These are phyloP conservation scores for Seriola quinqueradiata DNA, from an alignment of 2,113 vertebrate species.

Conservation along the genomic window DNA sequence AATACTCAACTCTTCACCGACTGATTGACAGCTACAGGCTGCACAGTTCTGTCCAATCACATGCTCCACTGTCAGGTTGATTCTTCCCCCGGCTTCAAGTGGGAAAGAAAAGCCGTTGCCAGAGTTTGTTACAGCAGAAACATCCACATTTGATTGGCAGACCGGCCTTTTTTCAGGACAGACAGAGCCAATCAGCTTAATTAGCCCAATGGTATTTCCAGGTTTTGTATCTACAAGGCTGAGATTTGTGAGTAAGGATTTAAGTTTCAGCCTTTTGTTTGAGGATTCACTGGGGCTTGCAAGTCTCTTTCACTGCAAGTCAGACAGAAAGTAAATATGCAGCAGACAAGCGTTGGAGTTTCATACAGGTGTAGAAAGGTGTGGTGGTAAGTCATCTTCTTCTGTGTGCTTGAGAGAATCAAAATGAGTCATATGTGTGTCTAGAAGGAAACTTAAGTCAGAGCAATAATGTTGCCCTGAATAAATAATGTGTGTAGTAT, in stretches of 20 bases:
- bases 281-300: conserved; percentile 59
- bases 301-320: conserved; percentile 52
- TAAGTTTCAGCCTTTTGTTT: conserved; percentile 68
- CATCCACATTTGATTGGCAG: conserved; percentile 79
- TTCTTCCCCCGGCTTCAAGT: conserved; percentile 64
- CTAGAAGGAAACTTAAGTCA: conserved; percentile 11
- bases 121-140: conserved; percentile 71
- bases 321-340: conserved; percentile 46
- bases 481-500: neutral
- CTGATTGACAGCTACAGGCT: conserved; percentile 80
- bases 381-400: conserved; percentile 23
- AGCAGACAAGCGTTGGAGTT: conserved; percentile 46
- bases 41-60: conserved; percentile 78
- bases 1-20: conserved; percentile 73
- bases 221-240: conserved; percentile 75
- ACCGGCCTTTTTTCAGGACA: conserved; percentile 64
- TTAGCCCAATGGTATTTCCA: conserved; percentile 71
- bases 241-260: conserved; percentile 75
- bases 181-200: conserved; percentile 80
- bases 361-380: conserved; percentile 42
- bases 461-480: neutral
- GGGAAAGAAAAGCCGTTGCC: conserved; percentile 59
- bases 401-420: conserved; percentile 21
- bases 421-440: conserved; percentile 16
- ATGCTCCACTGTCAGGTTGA: conserved; percentile 78